phyloP scores from a whole-genome alignment of 2,113 vertebrate species.

The Myocastor coypus region DNA sequence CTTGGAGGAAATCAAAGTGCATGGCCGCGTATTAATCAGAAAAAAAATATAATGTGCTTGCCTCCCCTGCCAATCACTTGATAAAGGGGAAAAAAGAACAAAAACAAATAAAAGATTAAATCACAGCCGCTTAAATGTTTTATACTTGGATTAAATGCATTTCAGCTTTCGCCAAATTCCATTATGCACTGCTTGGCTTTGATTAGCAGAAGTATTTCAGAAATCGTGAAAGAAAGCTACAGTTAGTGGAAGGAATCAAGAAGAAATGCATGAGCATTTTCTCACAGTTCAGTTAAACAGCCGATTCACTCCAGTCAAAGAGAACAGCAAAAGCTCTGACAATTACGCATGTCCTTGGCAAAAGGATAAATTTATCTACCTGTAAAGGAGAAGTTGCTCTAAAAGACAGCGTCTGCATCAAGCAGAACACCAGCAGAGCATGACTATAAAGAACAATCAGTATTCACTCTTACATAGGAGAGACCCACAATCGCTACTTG shows the following conservation, averaged over 20 bases:
- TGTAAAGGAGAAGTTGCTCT: slow-evolving; percentile 72
- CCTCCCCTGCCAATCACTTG: slow-evolving; percentile 75
- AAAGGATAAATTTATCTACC: slow-evolving; percentile 78
- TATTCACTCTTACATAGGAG: slow-evolving; percentile 74
- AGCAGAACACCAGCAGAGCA: slow-evolving; percentile 67
- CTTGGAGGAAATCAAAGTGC: slow-evolving; percentile 70
- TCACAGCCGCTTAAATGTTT: slow-evolving; percentile 66
- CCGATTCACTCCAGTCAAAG: slow-evolving; percentile 43
- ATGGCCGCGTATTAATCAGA: slow-evolving; percentile 78
- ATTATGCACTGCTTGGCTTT: slow-evolving; percentile 66
- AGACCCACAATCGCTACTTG: slow-evolving; percentile 77
- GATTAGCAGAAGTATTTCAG: slow-evolving; percentile 65
- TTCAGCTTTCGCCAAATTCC: slow-evolving; percentile 63
- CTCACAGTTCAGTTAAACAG: slow-evolving; percentile 67
- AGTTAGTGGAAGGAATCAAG: slow-evolving; percentile 46
- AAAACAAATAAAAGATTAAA: slow-evolving; percentile 75
- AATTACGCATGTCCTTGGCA: slow-evolving; percentile 76
- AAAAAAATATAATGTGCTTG: slow-evolving; percentile 75
- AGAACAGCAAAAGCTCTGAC: slow-evolving; percentile 60
- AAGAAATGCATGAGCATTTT: slow-evolving; percentile 29
- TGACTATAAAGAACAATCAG: slow-evolving; percentile 62
- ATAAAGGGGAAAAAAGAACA: slow-evolving; percentile 61
- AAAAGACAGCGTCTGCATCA: slow-evolving; percentile 73
- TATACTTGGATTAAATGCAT: slow-evolving; percentile 74
- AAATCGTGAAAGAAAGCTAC: slow-evolving; percentile 28